Evolutionary conservation across 2,888 invertebrate genomes (phyloP).

Genomic region (Elmis aenea): DNA sequence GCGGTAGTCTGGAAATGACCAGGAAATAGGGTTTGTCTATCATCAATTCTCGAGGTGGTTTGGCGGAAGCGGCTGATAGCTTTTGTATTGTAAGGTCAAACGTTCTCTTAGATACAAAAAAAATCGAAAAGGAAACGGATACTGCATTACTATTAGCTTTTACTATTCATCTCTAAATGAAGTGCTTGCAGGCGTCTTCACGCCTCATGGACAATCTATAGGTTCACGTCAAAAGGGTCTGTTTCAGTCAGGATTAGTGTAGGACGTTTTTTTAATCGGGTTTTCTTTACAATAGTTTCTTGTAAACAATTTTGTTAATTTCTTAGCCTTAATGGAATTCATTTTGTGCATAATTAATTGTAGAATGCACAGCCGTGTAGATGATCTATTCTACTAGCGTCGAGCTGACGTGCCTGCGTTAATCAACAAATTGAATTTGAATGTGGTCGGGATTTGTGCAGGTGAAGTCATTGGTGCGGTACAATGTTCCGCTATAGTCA

Average conservation of each 20-base stretch:
- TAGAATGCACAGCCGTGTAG: constrained; percentile 21
- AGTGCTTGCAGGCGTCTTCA: no score
- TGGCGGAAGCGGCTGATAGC: constrained; percentile 22
- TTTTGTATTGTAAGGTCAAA: constrained; percentile 11
- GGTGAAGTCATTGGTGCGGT: constrained; percentile 24
- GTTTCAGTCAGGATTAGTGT: no score
- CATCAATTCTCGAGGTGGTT: constrained; percentile 28
- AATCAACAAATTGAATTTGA: constrained; percentile 38
- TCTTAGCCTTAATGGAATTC: constrained; percentile 35
- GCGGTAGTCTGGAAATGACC: constrained; percentile 34
- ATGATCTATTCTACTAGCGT: constrained; percentile 35
- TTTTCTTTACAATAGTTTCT: no score
- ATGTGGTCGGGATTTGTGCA: constrained; percentile 29
- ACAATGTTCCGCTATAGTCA: constrained; percentile 13
- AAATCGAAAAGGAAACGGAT: constrained; percentile 9
- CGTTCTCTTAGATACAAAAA: constrained; percentile 6
- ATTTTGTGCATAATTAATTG: constrained; percentile 35
- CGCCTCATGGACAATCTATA: no score
- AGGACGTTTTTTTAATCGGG: no score
- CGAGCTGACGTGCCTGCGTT: constrained; percentile 34
- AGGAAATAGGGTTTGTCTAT: constrained; percentile 37
- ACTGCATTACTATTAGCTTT: no score
- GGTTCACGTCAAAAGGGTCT: no score
- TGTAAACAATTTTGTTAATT: no score
- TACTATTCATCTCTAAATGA: constrained; percentile 7